Conservation (phyloP, 2,888 invertebrate genomes). For the Spialia ferax region DNA sequence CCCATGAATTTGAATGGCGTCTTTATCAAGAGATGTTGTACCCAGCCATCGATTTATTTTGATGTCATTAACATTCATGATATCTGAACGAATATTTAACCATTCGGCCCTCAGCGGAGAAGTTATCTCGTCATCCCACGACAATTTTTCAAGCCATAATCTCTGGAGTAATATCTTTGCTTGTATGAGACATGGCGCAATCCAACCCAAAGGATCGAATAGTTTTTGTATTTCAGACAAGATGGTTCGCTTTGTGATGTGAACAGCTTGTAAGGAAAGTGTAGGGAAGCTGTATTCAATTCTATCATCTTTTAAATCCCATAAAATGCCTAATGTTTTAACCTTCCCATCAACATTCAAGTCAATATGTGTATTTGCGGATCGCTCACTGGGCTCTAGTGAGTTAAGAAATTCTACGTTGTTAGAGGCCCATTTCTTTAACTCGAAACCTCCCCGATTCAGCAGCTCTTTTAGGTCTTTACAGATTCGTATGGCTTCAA, state of each 20-base stretch:
- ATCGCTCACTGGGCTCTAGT: slow-evolving; percentile 1
- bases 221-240: slow-evolving; percentile 42
- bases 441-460: neutral
- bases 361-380: slow-evolving; percentile 7
- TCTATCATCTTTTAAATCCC: slow-evolving; percentile 10
- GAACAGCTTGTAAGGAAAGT: neutral
- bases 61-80: neutral
- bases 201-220: slow-evolving; percentile 44
- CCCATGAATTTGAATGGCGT: slow-evolving; percentile 33
- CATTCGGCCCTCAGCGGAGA: slow-evolving; percentile 3
- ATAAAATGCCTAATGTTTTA: slow-evolving; percentile 9
- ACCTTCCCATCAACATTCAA: slow-evolving; percentile 19
- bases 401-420: slow-evolving; percentile 8
- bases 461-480: slow-evolving; percentile 5
- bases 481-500: neutral
- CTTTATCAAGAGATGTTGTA: slow-evolving; percentile 11
- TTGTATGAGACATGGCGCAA: slow-evolving; percentile 38
- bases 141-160: slow-evolving; percentile 4
- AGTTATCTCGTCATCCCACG: slow-evolving; percentile 13
- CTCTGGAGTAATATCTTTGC: slow-evolving; percentile 37
- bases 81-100: slow-evolving; percentile 10
- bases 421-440: slow-evolving; percentile 22
- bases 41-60: neutral
- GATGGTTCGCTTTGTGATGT: slow-evolving; percentile 38
- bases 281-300: slow-evolving; percentile 9